phyloP scores from a whole-genome alignment of 2,888 invertebrate species.

The Ellobium chinense region DNA sequence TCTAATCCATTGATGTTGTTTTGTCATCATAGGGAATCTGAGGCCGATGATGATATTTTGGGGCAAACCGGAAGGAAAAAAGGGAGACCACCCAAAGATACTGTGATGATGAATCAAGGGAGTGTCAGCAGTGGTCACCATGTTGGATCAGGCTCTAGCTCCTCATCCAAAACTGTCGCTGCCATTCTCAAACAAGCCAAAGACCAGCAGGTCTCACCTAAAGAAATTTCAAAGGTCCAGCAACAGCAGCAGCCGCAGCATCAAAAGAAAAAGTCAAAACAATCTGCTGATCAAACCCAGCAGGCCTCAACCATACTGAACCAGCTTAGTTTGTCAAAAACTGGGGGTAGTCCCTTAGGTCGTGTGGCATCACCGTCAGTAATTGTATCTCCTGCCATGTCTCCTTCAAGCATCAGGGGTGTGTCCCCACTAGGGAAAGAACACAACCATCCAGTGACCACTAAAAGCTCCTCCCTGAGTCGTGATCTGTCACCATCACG shows the following conservation, averaged over 20 bases:
- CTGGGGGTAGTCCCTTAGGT: constrained; percentile 16
- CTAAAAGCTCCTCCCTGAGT: constrained; percentile 54
- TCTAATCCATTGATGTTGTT: too few relatives aligned
- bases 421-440: constrained; percentile 37
- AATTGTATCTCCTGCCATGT: constrained; percentile 11
- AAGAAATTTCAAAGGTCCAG: neutral
- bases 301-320: constrained; percentile 16
- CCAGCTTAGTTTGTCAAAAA: constrained; percentile 26
- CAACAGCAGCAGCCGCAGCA: constrained; percentile 18
- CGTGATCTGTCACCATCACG: constrained; percentile 54
- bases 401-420: constrained; percentile 23
- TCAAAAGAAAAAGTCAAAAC: constrained; percentile 15
- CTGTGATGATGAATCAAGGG: constrained; percentile 32
- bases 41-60: neutral
- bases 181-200: constrained; percentile 43
- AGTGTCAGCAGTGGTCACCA: constrained; percentile 18
- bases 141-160: neutral
- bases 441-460: constrained; percentile 38
- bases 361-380: constrained; percentile 17
- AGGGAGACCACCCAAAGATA: constrained; percentile 4
- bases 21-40: too few relatives aligned
- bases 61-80: constrained; percentile 2
- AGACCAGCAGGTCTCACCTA: neutral
- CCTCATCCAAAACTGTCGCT: constrained; percentile 45
- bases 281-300: neutral